Conservation (phyloP, 2,113 vertebrate species). For the Plecotus auritus region DNA sequence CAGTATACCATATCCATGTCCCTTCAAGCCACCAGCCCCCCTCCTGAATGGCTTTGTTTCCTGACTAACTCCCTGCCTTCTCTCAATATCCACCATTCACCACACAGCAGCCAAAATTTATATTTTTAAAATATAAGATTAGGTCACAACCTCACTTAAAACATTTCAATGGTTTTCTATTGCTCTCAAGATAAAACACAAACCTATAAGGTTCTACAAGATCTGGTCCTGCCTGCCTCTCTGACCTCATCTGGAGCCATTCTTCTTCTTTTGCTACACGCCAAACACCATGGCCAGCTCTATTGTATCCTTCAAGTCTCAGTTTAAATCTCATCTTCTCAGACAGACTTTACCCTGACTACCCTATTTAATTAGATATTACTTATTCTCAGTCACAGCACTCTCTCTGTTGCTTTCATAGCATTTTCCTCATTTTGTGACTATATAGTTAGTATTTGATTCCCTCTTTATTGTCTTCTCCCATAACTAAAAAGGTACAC, state of each 20-base stretch:
- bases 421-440: background rate
- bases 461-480: background rate
- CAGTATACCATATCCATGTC: background rate
- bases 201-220: background rate
- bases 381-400: background rate
- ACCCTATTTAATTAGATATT: background rate
- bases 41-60: background rate
- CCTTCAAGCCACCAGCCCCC: background rate
- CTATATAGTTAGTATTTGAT: background rate
- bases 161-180: constrained; percentile 15
- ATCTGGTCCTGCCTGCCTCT: background rate
- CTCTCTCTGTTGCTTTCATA: background rate
- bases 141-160: background rate
- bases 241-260: background rate
- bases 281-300: background rate
- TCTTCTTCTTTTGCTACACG: background rate
- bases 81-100: background rate
- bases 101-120: background rate
- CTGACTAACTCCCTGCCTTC: constrained; percentile 14
- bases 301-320: background rate
- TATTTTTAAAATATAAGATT: background rate
- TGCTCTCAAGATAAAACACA: background rate
- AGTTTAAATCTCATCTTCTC: background rate
- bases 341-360: background rate
- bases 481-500: background rate